Conservation (phyloP, 2,113 vertebrate genomes). For the Lepus americanus region DNA sequence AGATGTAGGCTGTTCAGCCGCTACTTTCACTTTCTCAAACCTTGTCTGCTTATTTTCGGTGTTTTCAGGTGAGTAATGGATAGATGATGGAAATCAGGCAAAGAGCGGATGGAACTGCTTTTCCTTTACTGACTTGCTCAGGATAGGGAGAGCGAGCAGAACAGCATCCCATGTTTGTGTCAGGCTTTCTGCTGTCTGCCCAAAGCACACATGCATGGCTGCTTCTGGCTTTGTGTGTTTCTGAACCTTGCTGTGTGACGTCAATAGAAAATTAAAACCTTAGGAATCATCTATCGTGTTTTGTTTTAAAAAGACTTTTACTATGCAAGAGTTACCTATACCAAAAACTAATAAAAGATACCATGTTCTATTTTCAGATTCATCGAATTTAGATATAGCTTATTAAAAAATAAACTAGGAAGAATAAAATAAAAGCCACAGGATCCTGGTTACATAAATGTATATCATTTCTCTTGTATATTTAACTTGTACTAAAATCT, state of each 20-base stretch:
- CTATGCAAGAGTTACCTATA: constrained; percentile 4
- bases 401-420: constrained; percentile 7
- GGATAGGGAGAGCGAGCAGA: not conserved
- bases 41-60: not conserved
- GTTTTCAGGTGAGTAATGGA: not conserved
- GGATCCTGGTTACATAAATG: not conserved
- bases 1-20: not conserved
- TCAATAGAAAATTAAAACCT: not conserved
- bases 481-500: not conserved
- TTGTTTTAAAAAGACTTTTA: not conserved
- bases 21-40: not conserved
- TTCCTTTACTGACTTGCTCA: not conserved
- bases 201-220: not conserved
- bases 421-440: constrained; percentile 32
- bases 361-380: not conserved
- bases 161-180: not conserved
- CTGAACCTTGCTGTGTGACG: not conserved
- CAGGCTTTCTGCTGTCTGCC: not conserved
- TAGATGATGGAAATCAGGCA: constrained; percentile 1
- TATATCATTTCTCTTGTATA: not conserved
- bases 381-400: not conserved
- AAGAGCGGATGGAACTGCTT: not conserved
- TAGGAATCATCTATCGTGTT: not conserved
- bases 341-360: not conserved
- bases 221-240: constrained; percentile 1